phyloP scores from a whole-genome alignment of 2,888 invertebrate genomes.

The Dexiosoma caninum region DNA sequence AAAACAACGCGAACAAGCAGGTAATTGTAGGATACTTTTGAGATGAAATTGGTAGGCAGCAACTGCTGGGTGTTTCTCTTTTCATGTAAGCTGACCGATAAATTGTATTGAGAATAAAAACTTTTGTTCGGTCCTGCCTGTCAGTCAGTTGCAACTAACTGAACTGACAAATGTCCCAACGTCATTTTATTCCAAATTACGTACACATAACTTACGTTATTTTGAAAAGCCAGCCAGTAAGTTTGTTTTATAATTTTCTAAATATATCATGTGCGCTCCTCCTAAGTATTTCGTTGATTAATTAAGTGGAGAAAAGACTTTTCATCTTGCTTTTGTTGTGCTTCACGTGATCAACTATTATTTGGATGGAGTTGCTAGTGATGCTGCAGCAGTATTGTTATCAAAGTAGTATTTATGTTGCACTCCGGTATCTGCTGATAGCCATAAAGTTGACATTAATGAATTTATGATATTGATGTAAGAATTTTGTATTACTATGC shows the following conservation, averaged over 20 bases:
- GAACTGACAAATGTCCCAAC: constrained; percentile 45
- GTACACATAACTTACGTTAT: neutral
- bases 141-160: constrained; percentile 41
- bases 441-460: constrained; percentile 29
- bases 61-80: constrained; percentile 43
- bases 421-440: constrained; percentile 6
- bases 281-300: constrained; percentile 29
- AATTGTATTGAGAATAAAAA: constrained; percentile 2
- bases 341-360: neutral
- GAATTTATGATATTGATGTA: constrained; percentile 52
- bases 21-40: constrained; percentile 12
- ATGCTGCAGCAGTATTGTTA: neutral
- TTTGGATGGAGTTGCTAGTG: neutral
- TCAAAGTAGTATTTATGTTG: neutral
- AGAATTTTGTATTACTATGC: constrained; percentile 39
- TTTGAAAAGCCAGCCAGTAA: neutral
- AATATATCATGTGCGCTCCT: neutral
- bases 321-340: too few species aligned
- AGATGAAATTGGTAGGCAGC: constrained; percentile 44
- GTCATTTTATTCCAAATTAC: constrained; percentile 25
- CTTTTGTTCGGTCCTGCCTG: neutral
- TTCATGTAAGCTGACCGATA: constrained; percentile 23
- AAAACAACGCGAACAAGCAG: too few species aligned
- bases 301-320: constrained; percentile 26
- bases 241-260: neutral